These are phyloP conservation scores for Neolamprologus kungweensis DNA, from an alignment of 2,113 vertebrate species.

Conservation along the genomic window DNA sequence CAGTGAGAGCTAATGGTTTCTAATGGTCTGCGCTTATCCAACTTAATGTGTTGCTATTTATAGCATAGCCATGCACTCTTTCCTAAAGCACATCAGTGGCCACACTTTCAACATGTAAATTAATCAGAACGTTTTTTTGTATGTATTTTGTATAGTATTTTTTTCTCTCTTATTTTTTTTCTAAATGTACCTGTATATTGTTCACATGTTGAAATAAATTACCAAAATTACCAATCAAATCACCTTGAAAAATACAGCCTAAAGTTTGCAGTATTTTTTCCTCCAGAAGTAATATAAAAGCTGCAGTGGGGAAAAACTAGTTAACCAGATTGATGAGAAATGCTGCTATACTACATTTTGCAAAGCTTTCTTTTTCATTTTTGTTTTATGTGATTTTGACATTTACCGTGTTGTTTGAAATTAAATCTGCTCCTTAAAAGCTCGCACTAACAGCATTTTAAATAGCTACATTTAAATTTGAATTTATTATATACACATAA, in stretches of 20 bases:
- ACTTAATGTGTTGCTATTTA: background rate
- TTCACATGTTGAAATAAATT: background rate
- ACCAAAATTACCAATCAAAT: background rate
- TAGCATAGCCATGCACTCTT: background rate
- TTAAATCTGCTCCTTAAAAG: background rate
- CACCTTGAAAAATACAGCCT: background rate
- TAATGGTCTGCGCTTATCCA: background rate
- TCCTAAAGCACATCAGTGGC: background rate
- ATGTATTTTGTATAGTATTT: background rate
- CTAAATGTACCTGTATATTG: background rate
- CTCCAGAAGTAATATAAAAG: background rate
- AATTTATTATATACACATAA: background rate
- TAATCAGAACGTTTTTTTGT: background rate
- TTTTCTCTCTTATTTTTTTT: background rate
- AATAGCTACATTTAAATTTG: background rate
- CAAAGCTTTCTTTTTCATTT: background rate
- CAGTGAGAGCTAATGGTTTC: slow-evolving; percentile 16
- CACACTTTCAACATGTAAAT: background rate
- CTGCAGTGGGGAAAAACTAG: background rate
- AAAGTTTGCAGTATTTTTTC: background rate
- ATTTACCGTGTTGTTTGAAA: background rate
- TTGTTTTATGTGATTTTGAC: background rate
- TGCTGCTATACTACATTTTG: background rate
- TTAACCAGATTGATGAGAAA: background rate
- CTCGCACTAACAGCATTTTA: background rate